Base-by-base conservation (phyloP, 2,888 invertebrate genomes). In the Cantharis lateralis region DNA sequence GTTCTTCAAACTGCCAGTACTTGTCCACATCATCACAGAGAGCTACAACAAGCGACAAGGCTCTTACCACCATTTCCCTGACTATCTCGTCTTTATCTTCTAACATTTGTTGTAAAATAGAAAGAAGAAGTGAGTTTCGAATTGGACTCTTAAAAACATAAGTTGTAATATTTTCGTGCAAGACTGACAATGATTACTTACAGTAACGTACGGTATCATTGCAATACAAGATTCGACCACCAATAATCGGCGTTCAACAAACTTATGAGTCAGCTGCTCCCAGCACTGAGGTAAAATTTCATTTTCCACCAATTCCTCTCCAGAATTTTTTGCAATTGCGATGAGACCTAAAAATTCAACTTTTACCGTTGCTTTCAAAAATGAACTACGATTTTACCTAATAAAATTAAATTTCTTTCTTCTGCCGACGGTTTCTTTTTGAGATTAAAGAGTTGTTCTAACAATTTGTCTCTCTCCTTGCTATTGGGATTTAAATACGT, bases 101-200 rank as follows among this genome's bases (percentile, higher is more conserved):
- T 74, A 93, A 85, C 91, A 94, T 91, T 88, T 94, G 94, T 83
- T 93, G 92, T 61, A 94, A 87, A 91, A 94, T 93, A 11, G 93
- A 93, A 68, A 94, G 87, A 85, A 94, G 90, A 32, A 94, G 86
- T 0, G 93, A 94, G 83, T 93, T 92, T 61, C 93, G 88, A 62
- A 93, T 91, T 62, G 91, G 90, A 83, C 89, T 89, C 88, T 91
- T 84, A 28, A 87, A 86, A 75, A 24, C 13, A 16, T 64, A 32
- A 62, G 62, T 16, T 48, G 9, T 69, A 20, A 20, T 3, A 13
- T 16, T 20, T 64, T 16, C 1, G 11, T 16, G 16, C 1, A 10
- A 13, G 13, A 20, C 2, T 20, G 10, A 20, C n/a, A 13, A 62
- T 15, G 15, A 28, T 68, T 18, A 88, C 89, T 87, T 87, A 90